Evolutionary conservation across 2,797 vertebrate genomes (phyloP).

Genomic region (Periparus ater): DNA sequence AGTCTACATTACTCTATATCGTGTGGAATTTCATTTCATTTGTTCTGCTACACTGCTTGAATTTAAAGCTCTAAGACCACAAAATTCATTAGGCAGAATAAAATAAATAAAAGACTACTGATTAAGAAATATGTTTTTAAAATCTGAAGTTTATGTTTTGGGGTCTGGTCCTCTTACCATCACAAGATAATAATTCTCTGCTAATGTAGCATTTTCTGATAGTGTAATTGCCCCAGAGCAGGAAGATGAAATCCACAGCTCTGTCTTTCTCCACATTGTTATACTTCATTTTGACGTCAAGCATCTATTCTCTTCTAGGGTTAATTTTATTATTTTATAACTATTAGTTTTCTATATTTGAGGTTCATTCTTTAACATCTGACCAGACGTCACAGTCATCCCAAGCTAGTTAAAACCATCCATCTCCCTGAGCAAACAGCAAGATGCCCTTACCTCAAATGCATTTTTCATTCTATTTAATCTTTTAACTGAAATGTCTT

Average conservation of each 20-base stretch:
- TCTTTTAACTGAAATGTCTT: neutral
- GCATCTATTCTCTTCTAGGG: neutral
- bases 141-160: neutral
- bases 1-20: neutral
- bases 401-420: neutral
- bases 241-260: neutral
- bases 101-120: neutral
- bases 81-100: slow-evolving; percentile 8
- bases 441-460: neutral
- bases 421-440: neutral
- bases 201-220: neutral
- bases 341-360: neutral
- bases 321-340: neutral
- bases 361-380: neutral
- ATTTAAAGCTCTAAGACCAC: neutral
- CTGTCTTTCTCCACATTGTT: neutral
- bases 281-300: neutral
- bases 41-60: neutral
- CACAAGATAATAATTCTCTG: neutral
- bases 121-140: neutral
- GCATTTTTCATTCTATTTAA: neutral
- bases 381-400: neutral
- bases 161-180: neutral
- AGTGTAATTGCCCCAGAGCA: neutral
- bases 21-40: neutral